Evolutionary conservation across 2,113 vertebrate genomes (phyloP).

Genomic region (Ptychochromis oligacanthus): DNA sequence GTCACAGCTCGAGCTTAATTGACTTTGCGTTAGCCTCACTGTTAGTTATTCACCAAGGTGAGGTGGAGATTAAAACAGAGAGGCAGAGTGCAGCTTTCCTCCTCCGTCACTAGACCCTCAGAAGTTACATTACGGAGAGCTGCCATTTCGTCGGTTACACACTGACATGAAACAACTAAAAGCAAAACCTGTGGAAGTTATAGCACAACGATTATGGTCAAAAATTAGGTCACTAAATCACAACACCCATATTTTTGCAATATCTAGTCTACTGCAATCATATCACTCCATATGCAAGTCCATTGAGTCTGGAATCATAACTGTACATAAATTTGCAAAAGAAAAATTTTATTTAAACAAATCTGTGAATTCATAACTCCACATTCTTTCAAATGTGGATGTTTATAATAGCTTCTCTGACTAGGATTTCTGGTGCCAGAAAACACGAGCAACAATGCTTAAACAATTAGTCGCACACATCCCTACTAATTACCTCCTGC

Average conservation of each 20-base stretch:
- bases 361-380: not conserved
- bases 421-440: no score
- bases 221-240: no score
- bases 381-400: not conserved
- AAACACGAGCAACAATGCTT: no score
- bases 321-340: not conserved
- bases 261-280: no score
- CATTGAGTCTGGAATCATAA: not conserved
- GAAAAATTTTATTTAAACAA: rapidly evolving
- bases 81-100: not conserved
- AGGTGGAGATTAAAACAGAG: not conserved
- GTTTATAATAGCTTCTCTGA: not conserved
- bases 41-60: not conserved
- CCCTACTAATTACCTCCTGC: no score
- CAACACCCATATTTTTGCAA: not conserved
- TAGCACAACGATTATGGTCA: not conserved
- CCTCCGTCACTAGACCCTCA: not conserved
- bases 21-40: not conserved
- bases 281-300: no score
- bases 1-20: not conserved
- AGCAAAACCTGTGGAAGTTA: not conserved
- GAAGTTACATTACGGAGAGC: no score
- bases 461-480: no score
- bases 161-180: not conserved
- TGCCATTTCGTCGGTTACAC: not conserved